phyloP scores from a whole-genome alignment of 2,797 vertebrate species.

The Pitangus sulphuratus region DNA sequence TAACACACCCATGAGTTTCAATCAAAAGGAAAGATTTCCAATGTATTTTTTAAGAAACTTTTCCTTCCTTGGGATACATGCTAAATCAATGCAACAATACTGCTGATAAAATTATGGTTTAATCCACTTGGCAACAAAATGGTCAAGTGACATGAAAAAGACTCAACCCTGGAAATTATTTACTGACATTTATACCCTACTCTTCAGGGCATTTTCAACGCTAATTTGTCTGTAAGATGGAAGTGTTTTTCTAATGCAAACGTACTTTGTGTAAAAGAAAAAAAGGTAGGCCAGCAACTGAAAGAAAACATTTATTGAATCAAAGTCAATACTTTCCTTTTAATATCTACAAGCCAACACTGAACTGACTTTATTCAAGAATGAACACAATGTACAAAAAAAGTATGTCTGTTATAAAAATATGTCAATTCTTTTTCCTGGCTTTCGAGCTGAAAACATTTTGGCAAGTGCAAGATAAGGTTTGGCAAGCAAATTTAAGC shows the following conservation, averaged over 20 bases:
- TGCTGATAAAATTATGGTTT: not conserved
- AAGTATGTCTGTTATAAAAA: slow-evolving; percentile 84
- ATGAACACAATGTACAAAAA: slow-evolving; percentile 85
- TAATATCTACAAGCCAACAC: slow-evolving; percentile 86
- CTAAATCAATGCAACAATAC: not conserved
- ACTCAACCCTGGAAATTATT: not conserved
- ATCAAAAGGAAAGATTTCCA: not conserved
- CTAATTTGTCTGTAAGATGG: not conserved
- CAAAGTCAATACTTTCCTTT: slow-evolving; percentile 83
- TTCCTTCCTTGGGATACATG: not conserved
- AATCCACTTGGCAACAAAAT: not conserved
- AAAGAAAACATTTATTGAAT: slow-evolving; percentile 85
- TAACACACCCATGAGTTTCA: not conserved
- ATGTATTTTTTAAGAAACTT: not conserved
- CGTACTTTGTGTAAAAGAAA: not conserved
- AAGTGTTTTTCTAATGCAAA: not conserved
- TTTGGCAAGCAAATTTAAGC: slow-evolving; percentile 60
- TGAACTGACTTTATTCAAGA: slow-evolving; percentile 83
- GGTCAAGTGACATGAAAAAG: not conserved
- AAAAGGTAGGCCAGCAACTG: slow-evolving; percentile 54
- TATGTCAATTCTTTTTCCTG: slow-evolving; percentile 75
- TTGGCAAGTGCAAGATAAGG: slow-evolving; percentile 70
- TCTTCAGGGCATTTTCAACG: not conserved
- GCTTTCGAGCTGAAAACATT: slow-evolving; percentile 74
- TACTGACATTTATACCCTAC: not conserved